A percentile compares a stretch with the other conserved stretches of the same genome.
Evolutionary conservation across 2,797 vertebrate species (phyloP).

Genomic region (Prionace glauca): DNA sequence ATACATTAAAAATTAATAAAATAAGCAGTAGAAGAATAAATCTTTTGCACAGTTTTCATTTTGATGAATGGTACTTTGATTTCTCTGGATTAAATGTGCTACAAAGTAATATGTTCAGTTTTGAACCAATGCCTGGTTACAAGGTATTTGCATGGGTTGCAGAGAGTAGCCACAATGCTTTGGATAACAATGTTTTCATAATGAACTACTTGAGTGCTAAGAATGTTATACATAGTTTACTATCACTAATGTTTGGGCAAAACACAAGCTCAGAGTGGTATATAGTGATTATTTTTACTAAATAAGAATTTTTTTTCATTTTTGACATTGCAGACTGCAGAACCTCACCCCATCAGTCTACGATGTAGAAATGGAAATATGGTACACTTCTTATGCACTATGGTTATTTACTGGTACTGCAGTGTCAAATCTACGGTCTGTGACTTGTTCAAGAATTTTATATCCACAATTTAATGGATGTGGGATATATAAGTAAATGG

Average conservation of each 20-base stretch:
- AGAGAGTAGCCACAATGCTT: not conserved
- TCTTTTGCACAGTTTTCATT: slow-evolving; percentile 21
- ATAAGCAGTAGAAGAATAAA: not conserved
- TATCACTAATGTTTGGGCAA: slow-evolving; percentile 35
- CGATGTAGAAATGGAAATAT: slow-evolving; percentile 39
- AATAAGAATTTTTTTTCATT: slow-evolving; percentile 39
- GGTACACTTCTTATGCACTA: slow-evolving; percentile 39
- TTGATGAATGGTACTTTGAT: not conserved
- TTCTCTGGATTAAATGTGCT: not conserved
- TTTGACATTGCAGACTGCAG: slow-evolving; percentile 38
- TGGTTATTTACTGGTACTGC: slow-evolving; percentile 37
- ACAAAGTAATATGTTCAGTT: not conserved
- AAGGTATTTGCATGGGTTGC: not conserved
- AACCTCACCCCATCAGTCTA: slow-evolving; percentile 39
- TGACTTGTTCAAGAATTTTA: slow-evolving; percentile 37
- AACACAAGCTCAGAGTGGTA: slow-evolving; percentile 32
- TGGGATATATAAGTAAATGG: slow-evolving; percentile 20
- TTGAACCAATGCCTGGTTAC: not conserved
- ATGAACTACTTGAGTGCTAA: not conserved
- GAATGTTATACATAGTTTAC: slow-evolving; percentile 35
- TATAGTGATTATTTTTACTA: slow-evolving; percentile 36
- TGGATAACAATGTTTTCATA: not conserved
- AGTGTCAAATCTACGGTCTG: slow-evolving; percentile 36
- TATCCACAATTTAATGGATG: slow-evolving; percentile 35
- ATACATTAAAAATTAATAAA: not conserved